phyloP scores from a whole-genome alignment of 2,888 invertebrate species.

The Argynnis bischoffii region DNA sequence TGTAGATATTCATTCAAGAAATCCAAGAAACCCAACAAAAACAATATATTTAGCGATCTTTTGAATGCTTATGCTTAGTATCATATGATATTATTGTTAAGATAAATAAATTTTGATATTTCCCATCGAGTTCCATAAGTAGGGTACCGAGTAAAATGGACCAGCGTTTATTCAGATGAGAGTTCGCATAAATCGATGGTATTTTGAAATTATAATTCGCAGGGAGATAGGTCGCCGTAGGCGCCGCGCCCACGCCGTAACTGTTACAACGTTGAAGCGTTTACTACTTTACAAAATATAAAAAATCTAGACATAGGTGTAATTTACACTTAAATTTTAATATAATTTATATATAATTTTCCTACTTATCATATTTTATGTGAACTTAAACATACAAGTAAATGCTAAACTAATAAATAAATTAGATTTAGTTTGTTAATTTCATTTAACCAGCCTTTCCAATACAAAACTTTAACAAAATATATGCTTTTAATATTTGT shows the following conservation, averaged over 20 bases:
- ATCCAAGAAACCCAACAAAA: too few relatives aligned
- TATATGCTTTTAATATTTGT: too few relatives aligned
- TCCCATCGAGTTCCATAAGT: conserved; percentile 38
- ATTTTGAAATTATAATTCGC: conserved; percentile 81
- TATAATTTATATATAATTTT: not conserved
- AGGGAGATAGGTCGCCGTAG: conserved; percentile 73
- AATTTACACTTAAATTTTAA: not conserved
- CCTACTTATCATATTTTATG: too few relatives aligned
- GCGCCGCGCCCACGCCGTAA: conserved; percentile 66
- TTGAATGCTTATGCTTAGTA: not conserved
- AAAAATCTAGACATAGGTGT: not conserved
- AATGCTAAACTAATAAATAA: too few relatives aligned
- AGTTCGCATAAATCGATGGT: conserved; percentile 78
- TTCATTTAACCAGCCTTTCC: too few relatives aligned
- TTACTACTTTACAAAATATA: conserved; percentile 11
- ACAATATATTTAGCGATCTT: too few relatives aligned
- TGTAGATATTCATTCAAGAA: too few relatives aligned
- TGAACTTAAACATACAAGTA: too few relatives aligned
- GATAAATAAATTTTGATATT: not conserved
- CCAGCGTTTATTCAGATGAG: conserved; percentile 74
- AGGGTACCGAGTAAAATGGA: conserved; percentile 58
- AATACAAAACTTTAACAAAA: too few relatives aligned
- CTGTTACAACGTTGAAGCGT: conserved; percentile 20
- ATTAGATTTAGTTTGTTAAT: too few relatives aligned
- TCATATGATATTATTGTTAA: not conserved